Conservation (phyloP, 2,888 invertebrate genomes). For the Cerastis leucographa region DNA sequence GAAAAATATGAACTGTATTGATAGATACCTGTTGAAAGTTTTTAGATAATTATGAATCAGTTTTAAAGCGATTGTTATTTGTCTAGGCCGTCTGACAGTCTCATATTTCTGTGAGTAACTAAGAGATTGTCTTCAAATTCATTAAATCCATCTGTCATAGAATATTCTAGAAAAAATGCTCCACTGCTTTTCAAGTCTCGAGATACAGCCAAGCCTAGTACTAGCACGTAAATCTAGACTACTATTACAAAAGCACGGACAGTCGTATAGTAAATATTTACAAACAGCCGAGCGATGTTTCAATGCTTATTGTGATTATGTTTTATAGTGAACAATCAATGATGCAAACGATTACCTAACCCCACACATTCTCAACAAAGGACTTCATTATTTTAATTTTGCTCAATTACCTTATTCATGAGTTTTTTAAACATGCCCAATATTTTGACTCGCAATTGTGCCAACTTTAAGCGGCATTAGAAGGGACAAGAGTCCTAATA, state of each 20-base stretch:
- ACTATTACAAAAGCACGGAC: conserved; percentile 65
- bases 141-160: neutral
- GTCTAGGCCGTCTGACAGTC: neutral
- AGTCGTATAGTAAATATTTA: conserved; percentile 75
- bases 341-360: conserved; percentile 82
- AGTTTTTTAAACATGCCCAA: conserved; percentile 27
- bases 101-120: neutral
- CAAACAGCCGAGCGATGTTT: conserved; percentile 74
- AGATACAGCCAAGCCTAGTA: conserved; percentile 19
- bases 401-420: conserved; percentile 53
- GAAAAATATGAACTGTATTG: too few relatives aligned
- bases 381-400: conserved; percentile 57
- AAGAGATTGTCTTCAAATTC: neutral
- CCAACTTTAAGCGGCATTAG: neutral
- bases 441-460: neutral
- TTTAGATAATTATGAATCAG: too few relatives aligned
- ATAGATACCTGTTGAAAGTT: too few relatives aligned
- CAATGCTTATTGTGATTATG: conserved; percentile 76
- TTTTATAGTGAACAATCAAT: conserved; percentile 79
- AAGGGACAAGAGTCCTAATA: too few relatives aligned
- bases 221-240: conserved; percentile 25
- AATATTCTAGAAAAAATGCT: conserved; percentile 32
- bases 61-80: neutral
- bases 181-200: neutral
- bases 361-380: conserved; percentile 64